These are phyloP conservation scores for Campylomormyrus tamandua DNA, from an alignment of 2,113 vertebrate species.

Conservation along the genomic window DNA sequence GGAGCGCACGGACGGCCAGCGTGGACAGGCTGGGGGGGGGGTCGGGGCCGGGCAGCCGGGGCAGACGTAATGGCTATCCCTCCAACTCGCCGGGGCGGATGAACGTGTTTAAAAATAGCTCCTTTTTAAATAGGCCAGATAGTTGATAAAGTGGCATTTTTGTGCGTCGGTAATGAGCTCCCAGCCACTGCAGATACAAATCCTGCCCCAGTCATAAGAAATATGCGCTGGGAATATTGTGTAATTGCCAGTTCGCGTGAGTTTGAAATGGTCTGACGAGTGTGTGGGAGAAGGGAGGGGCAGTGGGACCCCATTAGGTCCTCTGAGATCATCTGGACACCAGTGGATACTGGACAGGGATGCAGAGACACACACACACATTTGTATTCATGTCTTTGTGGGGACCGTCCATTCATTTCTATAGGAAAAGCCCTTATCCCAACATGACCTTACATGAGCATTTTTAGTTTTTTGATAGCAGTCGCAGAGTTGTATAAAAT, in stretches of 20 bases:
- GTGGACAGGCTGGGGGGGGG: not conserved
- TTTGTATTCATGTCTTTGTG: no score
- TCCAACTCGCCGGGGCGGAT: conserved; percentile 40
- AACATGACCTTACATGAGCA: no score
- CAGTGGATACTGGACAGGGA: not conserved
- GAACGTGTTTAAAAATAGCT: conserved; percentile 56
- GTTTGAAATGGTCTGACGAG: conserved; percentile 34
- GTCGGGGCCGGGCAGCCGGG: not conserved
- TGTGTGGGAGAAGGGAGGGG: conserved; percentile 20
- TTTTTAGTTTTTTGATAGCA: not conserved
- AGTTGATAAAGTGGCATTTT: conserved; percentile 49
- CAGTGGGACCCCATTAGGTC: not conserved
- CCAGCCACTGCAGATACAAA: conserved; percentile 32
- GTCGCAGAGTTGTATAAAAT: not conserved
- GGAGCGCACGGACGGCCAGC: not conserved
- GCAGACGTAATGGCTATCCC: conserved; percentile 21
- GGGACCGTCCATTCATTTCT: no score
- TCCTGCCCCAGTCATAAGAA: conserved; percentile 35
- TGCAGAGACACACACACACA: not conserved
- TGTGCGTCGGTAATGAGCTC: conserved; percentile 52
- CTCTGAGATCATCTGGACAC: not conserved
- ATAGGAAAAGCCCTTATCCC: no score
- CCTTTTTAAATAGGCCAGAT: conserved; percentile 57
- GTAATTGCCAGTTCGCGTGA: conserved; percentile 41
- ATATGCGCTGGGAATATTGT: conserved; percentile 37